phyloP scores from a whole-genome alignment of 1,140 invertebrate species.

The Coenobita brevimanus region DNA sequence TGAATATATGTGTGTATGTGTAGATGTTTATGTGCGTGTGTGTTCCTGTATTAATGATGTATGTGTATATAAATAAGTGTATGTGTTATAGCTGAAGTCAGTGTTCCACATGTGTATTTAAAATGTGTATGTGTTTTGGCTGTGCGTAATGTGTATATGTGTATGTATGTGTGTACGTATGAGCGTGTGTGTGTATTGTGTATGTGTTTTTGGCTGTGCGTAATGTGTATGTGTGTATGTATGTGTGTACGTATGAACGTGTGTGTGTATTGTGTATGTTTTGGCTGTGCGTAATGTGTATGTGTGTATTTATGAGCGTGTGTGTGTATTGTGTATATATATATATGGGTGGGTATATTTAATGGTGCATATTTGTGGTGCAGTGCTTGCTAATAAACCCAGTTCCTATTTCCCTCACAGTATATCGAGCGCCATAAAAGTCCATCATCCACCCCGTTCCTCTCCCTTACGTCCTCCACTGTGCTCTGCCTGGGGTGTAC shows the following conservation, averaged over 20 bases:
- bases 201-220: neutral
- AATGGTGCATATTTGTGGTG: neutral
- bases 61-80: neutral
- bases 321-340: neutral
- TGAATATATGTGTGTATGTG: too few relatives aligned
- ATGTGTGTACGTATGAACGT: neutral
- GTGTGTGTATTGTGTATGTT: slow-evolving; percentile 1
- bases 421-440: too few relatives aligned
- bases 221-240: neutral
- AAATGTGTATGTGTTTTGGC: too few relatives aligned
- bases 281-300: neutral
- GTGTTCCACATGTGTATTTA: too few relatives aligned
- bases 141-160: neutral
- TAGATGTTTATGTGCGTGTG: too few relatives aligned
- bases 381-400: neutral
- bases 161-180: neutral
- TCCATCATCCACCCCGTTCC: too few relatives aligned
- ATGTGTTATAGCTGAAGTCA: neutral
- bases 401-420: too few relatives aligned
- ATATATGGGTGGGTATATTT: neutral
- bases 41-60: too few relatives aligned
- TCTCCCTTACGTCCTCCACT: too few relatives aligned
- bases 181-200: neutral
- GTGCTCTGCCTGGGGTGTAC: too few relatives aligned
- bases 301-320: neutral